Evolutionary conservation across 2,888 invertebrate species (phyloP), one percentile per base, ranked within the genome.

Genomic region (Amphipoea lucens): DNA sequence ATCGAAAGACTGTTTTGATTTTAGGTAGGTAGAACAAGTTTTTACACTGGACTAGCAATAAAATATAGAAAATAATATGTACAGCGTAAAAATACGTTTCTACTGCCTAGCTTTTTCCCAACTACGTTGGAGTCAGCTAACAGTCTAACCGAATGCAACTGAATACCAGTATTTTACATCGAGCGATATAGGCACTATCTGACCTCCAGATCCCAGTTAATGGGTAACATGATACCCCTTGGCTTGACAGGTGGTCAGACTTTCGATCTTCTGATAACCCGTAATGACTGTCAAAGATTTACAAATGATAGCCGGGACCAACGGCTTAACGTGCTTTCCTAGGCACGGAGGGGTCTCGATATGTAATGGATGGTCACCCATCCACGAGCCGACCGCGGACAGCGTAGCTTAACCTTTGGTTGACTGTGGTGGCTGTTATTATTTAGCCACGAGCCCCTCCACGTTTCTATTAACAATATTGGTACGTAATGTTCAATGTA

Each of bases 401-500:
- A 48, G 4, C 14, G 14, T 48, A 48, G 48, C 54, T 54, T 54
- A 23, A n/a, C 11, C 0, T 60, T n/a, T 11, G 4, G n/a, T 60
- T 12, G 1, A 60, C n/a, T 12, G 57, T 60, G 23, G 3, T 40
- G 9, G 23, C 23, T 57, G 23, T 57, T 57, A 57, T 57, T n/a
- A 57, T 23, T 11, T 57, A 54, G 2, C 54, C 7, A 54, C 20
- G 20, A 54, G 20, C 7, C 20, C 20, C 20, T 7, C 20, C 54
- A 54, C 14, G 66, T 48, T 67, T 23, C 40, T 51, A 17, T 5
- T 20, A 57, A 42, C 23, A 69, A 63, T 17, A 62, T 42, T 60
- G 75, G 4, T 2, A 14, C 17, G 54, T 57, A 54, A 69, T 51
- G 42, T 81, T n/a, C 29, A 54, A 70, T 68, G 68, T 68, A 81